A percentile compares a stretch with the other conserved stretches of the same genome.
Evolutionary conservation across 2,888 invertebrate genomes (phyloP).

Genomic region (Drosophila buzzatii): DNA sequence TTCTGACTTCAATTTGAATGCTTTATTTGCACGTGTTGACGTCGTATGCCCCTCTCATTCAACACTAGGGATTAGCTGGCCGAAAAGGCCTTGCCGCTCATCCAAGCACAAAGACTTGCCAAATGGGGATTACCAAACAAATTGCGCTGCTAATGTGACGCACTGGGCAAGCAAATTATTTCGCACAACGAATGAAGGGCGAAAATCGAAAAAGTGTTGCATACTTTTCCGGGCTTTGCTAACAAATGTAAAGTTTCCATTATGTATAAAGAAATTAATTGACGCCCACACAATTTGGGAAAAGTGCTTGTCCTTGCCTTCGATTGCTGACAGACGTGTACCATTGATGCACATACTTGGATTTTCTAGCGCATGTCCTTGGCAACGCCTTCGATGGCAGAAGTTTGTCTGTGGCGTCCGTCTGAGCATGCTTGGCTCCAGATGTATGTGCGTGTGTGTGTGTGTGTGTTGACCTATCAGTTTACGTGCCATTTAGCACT

Average conservation of each 20-base stretch:
- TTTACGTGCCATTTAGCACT: conserved; percentile 85
- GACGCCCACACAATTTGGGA: conserved; percentile 51
- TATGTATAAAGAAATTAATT: conserved; percentile 55
- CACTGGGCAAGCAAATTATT: conserved; percentile 34
- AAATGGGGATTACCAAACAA: conserved; percentile 71
- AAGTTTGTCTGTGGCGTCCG: conserved; percentile 53
- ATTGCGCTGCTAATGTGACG: conserved; percentile 71
- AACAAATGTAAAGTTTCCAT: conserved; percentile 46
- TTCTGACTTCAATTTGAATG: conserved; percentile 61
- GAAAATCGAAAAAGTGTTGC: conserved; percentile 33
- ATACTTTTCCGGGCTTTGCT: conserved; percentile 28
- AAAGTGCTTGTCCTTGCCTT: conserved; percentile 29
- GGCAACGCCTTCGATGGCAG: conserved; percentile 61
- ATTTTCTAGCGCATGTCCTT: conserved; percentile 59
- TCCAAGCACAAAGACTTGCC: conserved; percentile 49
- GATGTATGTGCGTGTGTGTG: conserved; percentile 34
- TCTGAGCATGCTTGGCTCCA: conserved; percentile 3
- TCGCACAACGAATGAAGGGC: neutral
- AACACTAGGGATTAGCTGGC: conserved; percentile 59
- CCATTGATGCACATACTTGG: conserved; percentile 46
- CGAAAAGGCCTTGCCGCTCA: conserved; percentile 46
- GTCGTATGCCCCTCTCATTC: conserved; percentile 21
- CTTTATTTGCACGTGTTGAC: conserved; percentile 80
- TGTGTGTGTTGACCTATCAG: conserved; percentile 77
- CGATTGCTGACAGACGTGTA: conserved; percentile 33